Conservation (phyloP, 2,797 vertebrate genomes). For the Siniperca obscura region DNA sequence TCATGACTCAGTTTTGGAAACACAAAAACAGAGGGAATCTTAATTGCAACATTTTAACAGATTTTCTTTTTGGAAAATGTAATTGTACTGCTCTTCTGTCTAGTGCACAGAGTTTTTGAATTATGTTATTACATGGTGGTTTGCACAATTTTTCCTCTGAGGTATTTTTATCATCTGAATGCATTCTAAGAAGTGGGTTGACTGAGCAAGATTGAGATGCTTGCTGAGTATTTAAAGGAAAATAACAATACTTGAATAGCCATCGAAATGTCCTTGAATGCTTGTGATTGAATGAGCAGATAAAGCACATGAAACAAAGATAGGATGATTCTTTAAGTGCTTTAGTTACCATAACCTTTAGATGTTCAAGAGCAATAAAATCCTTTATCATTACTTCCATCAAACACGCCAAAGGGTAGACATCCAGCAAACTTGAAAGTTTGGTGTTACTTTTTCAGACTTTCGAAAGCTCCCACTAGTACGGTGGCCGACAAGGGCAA, state of each 20-base stretch:
- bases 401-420: not conserved
- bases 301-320: not conserved
- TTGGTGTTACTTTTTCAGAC: too few relatives aligned
- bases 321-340: not conserved
- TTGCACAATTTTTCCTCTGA: too few relatives aligned
- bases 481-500: too few relatives aligned
- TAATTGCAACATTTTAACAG: not conserved
- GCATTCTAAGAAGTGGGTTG: not conserved
- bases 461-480: too few relatives aligned
- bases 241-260: slow-evolving; percentile 8
- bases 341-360: not conserved
- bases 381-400: not conserved
- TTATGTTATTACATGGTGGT: not conserved
- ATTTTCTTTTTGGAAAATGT: not conserved
- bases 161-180: not conserved
- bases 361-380: not conserved
- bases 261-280: not conserved
- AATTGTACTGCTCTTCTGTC: not conserved
- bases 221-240: not conserved
- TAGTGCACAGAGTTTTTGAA: not conserved
- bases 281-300: not conserved
- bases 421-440: not conserved
- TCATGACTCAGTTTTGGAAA: slow-evolving; percentile 20
- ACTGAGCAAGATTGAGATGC: not conserved
- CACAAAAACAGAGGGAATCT: slow-evolving; percentile 18